These are phyloP conservation scores for Esox niger DNA, from an alignment of 2,113 vertebrate species.

Conservation along the genomic window DNA sequence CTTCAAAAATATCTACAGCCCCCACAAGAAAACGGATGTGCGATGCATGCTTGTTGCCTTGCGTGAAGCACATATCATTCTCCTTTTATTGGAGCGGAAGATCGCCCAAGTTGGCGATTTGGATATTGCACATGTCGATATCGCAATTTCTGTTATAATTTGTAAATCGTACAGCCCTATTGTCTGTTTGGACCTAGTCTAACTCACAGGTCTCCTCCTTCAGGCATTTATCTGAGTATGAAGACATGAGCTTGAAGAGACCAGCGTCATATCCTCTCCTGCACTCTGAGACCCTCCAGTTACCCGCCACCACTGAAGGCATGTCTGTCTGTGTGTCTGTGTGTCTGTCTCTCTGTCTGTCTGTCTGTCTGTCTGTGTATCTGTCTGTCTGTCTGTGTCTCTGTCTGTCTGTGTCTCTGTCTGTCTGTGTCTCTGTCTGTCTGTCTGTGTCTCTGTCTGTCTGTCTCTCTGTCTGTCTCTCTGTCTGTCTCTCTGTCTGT, in stretches of 20 bases:
- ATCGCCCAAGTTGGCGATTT: no score
- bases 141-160: no score
- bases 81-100: no score
- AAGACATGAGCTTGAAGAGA: constrained; percentile 86
- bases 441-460: no score
- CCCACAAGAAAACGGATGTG: no score
- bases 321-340: constrained; percentile 13
- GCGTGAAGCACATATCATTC: no score
- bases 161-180: no score
- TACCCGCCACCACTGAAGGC: constrained; percentile 84
- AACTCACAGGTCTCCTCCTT: constrained; percentile 24
- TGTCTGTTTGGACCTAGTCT: neutral
- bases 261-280: constrained; percentile 90
- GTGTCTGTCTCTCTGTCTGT: neutral
- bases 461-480: no score
- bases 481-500: neutral
- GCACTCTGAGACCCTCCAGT: constrained; percentile 85
- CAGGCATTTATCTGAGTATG: constrained; percentile 83
- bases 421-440: neutral
- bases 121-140: no score
- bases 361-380: neutral
- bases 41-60: no score
- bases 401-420: neutral
- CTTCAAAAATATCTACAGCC: no score
- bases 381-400: neutral